Evolutionary conservation across 2,888 invertebrate genomes (phyloP).

Genomic region (Cataglyphis albicans): DNA sequence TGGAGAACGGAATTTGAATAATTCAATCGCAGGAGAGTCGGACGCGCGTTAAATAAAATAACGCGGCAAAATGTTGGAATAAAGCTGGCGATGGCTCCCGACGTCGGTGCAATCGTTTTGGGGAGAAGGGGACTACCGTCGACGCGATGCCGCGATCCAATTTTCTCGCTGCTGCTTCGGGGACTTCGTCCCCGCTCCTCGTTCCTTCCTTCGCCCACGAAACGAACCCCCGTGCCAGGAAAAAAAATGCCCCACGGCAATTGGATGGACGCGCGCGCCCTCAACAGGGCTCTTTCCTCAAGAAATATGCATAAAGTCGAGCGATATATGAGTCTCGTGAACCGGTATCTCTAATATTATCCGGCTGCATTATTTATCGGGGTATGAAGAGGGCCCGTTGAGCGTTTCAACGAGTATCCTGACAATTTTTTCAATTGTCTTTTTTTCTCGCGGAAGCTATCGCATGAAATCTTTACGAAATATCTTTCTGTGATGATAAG

Average conservation of each 20-base stretch:
- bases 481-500: background rate
- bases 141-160: conserved; percentile 62
- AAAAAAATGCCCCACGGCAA: conserved; percentile 48
- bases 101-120: conserved; percentile 53
- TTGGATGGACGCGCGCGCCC: conserved; percentile 41
- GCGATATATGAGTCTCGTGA: conserved; percentile 38
- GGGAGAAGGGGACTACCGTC: conserved; percentile 6
- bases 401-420: conserved; percentile 24
- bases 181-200: conserved; percentile 28
- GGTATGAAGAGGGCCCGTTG: background rate
- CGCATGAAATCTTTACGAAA: conserved; percentile 27
- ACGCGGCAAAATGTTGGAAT: conserved; percentile 77
- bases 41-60: conserved; percentile 82
- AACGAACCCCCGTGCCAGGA: background rate
- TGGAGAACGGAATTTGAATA: conserved; percentile 79
- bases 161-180: conserved; percentile 67
- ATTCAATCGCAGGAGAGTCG: conserved; percentile 78
- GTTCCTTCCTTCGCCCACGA: conserved; percentile 11
- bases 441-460: background rate
- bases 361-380: conserved; percentile 33
- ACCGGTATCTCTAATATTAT: conserved; percentile 33
- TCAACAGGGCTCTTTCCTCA: conserved; percentile 43
- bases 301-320: conserved; percentile 51
- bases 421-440: conserved; percentile 36
- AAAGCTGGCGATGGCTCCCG: conserved; percentile 62